Conservation (phyloP, 2,888 invertebrate genomes). For the Dioctria rufipes region DNA sequence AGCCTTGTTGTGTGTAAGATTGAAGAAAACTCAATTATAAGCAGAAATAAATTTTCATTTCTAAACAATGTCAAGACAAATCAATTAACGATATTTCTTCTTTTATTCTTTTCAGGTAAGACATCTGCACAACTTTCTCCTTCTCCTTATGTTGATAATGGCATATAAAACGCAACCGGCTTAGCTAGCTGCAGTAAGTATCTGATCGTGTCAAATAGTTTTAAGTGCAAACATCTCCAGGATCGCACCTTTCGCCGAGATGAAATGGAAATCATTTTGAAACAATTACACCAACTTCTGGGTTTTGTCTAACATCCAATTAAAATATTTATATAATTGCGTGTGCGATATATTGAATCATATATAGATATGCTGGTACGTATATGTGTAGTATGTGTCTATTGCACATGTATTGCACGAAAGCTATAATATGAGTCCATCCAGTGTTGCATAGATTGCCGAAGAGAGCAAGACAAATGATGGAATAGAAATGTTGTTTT, state of each 20-base stretch:
- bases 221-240: conserved; percentile 43
- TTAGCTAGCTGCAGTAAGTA: conserved; percentile 8
- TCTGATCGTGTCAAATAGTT: conserved; percentile 18
- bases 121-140: conserved; percentile 55
- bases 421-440: neutral
- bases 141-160: conserved; percentile 7
- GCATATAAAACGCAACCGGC: conserved; percentile 13
- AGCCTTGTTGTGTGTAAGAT: conserved; percentile 6
- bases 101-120: conserved; percentile 56
- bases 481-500: conserved; percentile 37
- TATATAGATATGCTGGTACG: neutral
- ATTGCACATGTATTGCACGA: too few relatives aligned
- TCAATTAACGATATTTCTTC: conserved; percentile 55
- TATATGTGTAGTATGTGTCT: neutral
- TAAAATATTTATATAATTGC: conserved; percentile 54
- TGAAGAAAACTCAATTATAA: conserved; percentile 41
- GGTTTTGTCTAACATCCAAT: conserved; percentile 49
- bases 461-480: conserved; percentile 24
- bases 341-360: conserved; percentile 14
- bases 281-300: conserved; percentile 23
- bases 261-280: conserved; percentile 53
- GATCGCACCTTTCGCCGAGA: conserved; percentile 43
- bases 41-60: conserved; percentile 39
- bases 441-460: neutral
- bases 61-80: conserved; percentile 56